Evolutionary conservation across 2,113 vertebrate genomes (phyloP).

Genomic region (Phaethornis superciliosus): DNA sequence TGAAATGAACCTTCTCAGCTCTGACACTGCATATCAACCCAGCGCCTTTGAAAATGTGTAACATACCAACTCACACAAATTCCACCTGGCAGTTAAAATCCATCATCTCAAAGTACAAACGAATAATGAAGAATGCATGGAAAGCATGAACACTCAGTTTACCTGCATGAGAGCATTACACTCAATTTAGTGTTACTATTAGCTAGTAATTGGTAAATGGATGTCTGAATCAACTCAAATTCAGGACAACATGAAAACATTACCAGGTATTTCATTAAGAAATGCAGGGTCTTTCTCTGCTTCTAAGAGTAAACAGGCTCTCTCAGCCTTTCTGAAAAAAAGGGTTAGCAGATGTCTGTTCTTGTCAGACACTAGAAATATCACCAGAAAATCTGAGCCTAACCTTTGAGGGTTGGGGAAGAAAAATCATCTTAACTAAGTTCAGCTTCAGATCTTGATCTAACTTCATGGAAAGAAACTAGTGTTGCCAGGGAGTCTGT

Average conservation of each 20-base stretch:
- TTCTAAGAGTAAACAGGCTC: neutral
- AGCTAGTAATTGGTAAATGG: neutral
- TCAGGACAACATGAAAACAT: neutral
- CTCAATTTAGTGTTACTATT: neutral
- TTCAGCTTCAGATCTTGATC: neutral
- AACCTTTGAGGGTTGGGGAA: neutral
- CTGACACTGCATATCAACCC: neutral
- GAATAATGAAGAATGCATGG: neutral
- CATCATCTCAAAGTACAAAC: neutral
- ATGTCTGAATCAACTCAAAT: neutral
- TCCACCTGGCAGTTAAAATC: neutral
- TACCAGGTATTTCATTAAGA: neutral
- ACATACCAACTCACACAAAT: neutral
- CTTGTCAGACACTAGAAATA: neutral
- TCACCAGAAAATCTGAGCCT: neutral
- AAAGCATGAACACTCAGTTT: slow-evolving; percentile 7
- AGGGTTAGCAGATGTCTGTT: neutral
- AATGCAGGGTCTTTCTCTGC: neutral
- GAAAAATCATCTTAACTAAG: neutral
- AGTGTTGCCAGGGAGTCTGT: fast-evolving
- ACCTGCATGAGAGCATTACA: fast-evolving
- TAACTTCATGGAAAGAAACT: neutral
- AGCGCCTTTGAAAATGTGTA: neutral
- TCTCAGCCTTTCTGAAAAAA: neutral
- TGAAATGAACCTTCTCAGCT: slow-evolving; percentile 2